phyloP scores from a whole-genome alignment of 2,888 invertebrate species.

The Macrophya annulata region DNA sequence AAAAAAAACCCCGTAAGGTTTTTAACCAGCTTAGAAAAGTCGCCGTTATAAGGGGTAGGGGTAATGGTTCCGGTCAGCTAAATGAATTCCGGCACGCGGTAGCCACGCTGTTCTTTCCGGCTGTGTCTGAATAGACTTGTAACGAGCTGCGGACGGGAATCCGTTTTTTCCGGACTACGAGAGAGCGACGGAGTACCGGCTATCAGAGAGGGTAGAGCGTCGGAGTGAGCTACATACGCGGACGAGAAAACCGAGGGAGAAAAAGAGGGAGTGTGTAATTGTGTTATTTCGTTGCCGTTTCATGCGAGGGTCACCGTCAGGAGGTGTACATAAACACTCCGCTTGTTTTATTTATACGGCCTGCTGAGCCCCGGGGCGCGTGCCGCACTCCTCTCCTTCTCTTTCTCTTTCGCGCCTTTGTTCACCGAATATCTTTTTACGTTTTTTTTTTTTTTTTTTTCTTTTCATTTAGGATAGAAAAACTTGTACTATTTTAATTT shows the following conservation, averaged over 20 bases:
- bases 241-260: constrained; percentile 65
- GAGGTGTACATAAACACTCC: constrained; percentile 77
- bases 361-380: constrained; percentile 68
- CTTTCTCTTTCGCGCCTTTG: constrained; percentile 58
- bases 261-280: constrained; percentile 76
- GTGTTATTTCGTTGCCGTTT: constrained; percentile 79
- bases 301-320: constrained; percentile 74
- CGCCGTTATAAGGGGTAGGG: constrained; percentile 61
- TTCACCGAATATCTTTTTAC: constrained; percentile 4
- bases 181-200: constrained; percentile 48
- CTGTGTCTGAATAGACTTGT: constrained; percentile 79
- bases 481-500: not conserved
- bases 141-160: constrained; percentile 74
- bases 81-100: constrained; percentile 78
- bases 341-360: constrained; percentile 77
- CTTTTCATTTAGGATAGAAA: not conserved
- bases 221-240: constrained; percentile 60
- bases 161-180: constrained; percentile 59
- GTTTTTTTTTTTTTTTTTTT: too few species aligned
- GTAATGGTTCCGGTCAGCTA: constrained; percentile 77
- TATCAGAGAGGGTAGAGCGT: constrained; percentile 58
- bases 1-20: not conserved
- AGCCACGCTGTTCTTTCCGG: constrained; percentile 70
- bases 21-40: constrained; percentile 42
- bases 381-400: constrained; percentile 61